Evolutionary conservation across 2,888 invertebrate genomes (phyloP), one percentile per base, ranked within the genome.

Genomic region (Teinopalpus imperialis): DNA sequence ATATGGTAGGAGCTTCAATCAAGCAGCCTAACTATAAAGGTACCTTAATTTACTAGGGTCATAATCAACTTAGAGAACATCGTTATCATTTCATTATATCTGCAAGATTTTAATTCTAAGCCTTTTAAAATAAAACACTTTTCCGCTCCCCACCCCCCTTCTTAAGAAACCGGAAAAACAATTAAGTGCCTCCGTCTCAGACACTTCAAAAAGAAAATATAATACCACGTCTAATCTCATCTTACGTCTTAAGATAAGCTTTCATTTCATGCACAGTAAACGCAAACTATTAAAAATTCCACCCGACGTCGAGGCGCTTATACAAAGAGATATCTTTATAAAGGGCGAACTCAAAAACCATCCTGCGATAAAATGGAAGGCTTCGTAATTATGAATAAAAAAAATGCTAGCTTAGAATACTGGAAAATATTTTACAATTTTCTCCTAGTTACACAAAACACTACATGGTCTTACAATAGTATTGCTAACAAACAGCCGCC

Each of bases 231-330:
- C 27, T 42, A 34, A 27, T 42, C 42, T 42, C 29, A n/a, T 16
- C 32, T 24, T 8, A 24, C 24, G 32, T 34, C 26, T 34, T 18
- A 8, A 34, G 42, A 34, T 42, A 27, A 32, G 32, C 32, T 42
- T 42, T 42, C 32, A 42, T 42, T 42, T 42, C 34, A 32, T 42
- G 42, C 42, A 24, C 34, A 34, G 42, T 42, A 34, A 42, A 42
- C 32, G 32, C 26, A 20, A 32, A 42, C 42, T 42, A 42, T 42
- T 42, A 32, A 42, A 42, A 42, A 34, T 14, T 24, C 20, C 34
- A 6, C 8, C 12, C 26, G 32, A 32, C 12, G 10, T 18, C 8
- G n/a, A 26, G 6, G 10, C 24, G 12, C 13, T 3, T 16, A 21
- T 42, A 27, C 42, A 34, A 34, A 26, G 26, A 18, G 23, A 18